Evolutionary conservation across 2,113 vertebrate species (phyloP).

Genomic region (Cryptomyrus ogoouensis): DNA sequence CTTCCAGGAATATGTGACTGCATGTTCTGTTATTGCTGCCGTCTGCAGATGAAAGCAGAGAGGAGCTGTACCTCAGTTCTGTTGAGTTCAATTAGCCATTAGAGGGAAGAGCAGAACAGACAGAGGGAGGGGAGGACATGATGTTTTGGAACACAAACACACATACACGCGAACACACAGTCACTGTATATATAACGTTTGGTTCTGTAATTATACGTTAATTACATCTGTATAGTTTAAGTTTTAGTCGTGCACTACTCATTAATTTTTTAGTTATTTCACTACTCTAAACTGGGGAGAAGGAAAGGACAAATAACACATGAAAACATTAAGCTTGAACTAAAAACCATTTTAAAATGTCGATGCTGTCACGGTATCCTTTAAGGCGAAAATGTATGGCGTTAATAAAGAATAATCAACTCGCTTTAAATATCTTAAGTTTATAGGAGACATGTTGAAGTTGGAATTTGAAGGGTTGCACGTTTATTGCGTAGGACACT

Average conservation of each 20-base stretch:
- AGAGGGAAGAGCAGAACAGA: constrained; percentile 5
- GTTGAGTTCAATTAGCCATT: constrained; percentile 17
- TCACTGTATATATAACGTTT: neutral
- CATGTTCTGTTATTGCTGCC: constrained; percentile 2
- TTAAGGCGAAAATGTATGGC: neutral
- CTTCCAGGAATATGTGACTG: constrained; percentile 15
- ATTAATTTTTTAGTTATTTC: neutral
- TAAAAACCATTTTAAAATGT: neutral
- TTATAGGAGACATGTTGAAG: neutral
- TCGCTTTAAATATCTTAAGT: neutral
- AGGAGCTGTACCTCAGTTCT: neutral
- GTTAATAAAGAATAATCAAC: neutral
- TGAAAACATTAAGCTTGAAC: neutral
- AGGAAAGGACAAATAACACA: neutral
- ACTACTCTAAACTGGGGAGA: neutral
- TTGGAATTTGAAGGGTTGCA: neutral
- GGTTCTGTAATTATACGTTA: neutral
- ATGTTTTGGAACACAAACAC: neutral
- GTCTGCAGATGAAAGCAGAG: constrained; percentile 6
- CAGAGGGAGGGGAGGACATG: neutral
- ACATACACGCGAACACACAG: neutral
- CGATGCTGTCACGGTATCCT: neutral
- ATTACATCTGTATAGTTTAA: neutral
- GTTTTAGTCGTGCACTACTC: neutral
- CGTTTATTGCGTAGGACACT: neutral